A percentile compares a stretch with the other conserved stretches of the same genome.
phyloP scores from a whole-genome alignment of 2,888 invertebrate species.

The Cosmopolites sordidus region DNA sequence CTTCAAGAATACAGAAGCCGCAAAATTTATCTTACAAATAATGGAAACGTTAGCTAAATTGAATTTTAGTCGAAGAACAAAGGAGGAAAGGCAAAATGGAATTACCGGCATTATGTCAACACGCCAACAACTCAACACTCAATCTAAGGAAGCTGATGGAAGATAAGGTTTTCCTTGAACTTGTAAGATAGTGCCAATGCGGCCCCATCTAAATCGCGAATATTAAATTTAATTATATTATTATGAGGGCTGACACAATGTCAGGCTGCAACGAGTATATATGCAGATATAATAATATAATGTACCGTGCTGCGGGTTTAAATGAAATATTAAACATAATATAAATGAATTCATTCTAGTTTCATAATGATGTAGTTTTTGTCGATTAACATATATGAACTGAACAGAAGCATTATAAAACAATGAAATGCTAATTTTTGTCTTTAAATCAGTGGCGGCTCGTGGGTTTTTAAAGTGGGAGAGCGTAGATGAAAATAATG shows the following conservation, averaged over 20 bases:
- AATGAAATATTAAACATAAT: too few relatives aligned
- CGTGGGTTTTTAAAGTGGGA: too few relatives aligned
- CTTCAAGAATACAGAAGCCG: not conserved
- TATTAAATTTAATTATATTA: slow-evolving; percentile 1
- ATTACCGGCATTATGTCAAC: not conserved
- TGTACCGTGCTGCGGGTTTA: too few relatives aligned
- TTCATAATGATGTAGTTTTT: too few relatives aligned
- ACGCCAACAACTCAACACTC: not conserved
- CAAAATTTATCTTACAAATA: slow-evolving; percentile 2
- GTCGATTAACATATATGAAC: too few relatives aligned
- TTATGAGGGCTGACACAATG: not conserved
- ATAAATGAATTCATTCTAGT: too few relatives aligned
- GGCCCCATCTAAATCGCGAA: not conserved
- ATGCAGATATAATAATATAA: too few relatives aligned
- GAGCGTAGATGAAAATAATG: too few relatives aligned
- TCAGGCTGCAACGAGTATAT: too few relatives aligned
- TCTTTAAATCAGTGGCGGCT: too few relatives aligned
- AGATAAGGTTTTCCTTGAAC: slow-evolving; percentile 1
- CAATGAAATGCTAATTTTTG: too few relatives aligned
- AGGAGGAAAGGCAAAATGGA: slow-evolving; percentile 6
- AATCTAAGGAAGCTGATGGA: not conserved
- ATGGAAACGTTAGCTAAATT: slow-evolving; percentile 9
- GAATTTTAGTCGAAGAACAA: slow-evolving; percentile 14
- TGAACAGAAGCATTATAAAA: too few relatives aligned
- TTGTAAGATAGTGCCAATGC: not conserved